Evolutionary conservation across 2,888 invertebrate species (phyloP).

Genomic region (Anoplius nigerrimus): DNA sequence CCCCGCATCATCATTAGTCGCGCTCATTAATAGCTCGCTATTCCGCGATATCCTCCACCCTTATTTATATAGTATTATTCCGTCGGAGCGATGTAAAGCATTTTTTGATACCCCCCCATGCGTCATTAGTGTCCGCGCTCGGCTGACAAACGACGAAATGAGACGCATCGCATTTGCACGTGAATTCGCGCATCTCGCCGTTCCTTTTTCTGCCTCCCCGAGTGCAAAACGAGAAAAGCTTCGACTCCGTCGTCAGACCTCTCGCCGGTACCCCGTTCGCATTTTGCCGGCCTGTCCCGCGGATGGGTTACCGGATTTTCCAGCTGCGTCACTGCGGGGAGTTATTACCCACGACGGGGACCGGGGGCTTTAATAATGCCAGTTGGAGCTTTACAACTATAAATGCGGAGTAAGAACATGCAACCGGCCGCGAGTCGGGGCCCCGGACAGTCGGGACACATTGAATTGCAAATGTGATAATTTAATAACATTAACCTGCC

Average conservation of each 20-base stretch:
- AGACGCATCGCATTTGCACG: too few relatives aligned
- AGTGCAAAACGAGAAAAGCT: too few relatives aligned
- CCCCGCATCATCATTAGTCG: too few relatives aligned
- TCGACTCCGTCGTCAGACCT: not conserved
- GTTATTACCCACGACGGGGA: not conserved
- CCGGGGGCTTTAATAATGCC: slow-evolving; percentile 21
- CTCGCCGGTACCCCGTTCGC: not conserved
- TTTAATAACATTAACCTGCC: slow-evolving; percentile 35
- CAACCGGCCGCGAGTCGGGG: slow-evolving; percentile 10
- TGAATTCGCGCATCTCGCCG: too few relatives aligned
- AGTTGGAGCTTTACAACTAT: slow-evolving; percentile 25
- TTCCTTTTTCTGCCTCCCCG: too few relatives aligned
- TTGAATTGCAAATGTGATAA: slow-evolving; percentile 38
- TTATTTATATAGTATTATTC: too few relatives aligned
- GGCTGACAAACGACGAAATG: too few relatives aligned
- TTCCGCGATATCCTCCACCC: too few relatives aligned
- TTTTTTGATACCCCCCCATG: too few relatives aligned
- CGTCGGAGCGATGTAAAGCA: too few relatives aligned
- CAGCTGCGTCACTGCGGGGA: not conserved
- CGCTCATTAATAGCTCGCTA: too few relatives aligned
- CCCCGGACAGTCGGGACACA: slow-evolving; percentile 3
- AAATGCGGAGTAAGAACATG: slow-evolving; percentile 26
- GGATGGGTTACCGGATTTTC: slow-evolving; percentile 6
- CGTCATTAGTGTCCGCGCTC: not conserved
- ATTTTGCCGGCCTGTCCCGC: not conserved